A percentile compares a stretch with the other conserved stretches of the same genome.
Evolutionary conservation across 2,888 invertebrate species (phyloP).

Genomic region (Drosophila melanosoma): DNA sequence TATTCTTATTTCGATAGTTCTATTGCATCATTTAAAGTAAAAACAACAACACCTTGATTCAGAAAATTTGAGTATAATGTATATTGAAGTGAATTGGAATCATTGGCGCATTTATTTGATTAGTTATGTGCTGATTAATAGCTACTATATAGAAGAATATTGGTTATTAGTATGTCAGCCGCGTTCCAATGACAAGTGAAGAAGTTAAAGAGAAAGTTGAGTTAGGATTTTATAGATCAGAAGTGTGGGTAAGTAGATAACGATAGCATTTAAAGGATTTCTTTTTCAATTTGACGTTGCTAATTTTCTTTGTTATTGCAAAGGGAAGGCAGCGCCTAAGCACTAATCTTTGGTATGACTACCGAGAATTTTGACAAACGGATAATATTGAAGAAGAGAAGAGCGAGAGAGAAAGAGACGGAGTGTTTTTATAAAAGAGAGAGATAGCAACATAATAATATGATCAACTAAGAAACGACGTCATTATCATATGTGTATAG

Average conservation of each 20-base stretch:
- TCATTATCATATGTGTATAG: slow-evolving; percentile 55
- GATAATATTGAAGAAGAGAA: slow-evolving; percentile 61
- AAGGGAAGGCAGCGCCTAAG: slow-evolving; percentile 21
- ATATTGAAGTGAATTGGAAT: slow-evolving; percentile 61
- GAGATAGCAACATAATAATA: slow-evolving; percentile 74
- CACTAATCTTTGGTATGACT: slow-evolving; percentile 44
- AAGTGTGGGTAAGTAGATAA: slow-evolving; percentile 76
- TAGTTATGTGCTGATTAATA: slow-evolving; percentile 35
- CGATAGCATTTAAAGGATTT: slow-evolving; percentile 83
- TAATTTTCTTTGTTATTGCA: slow-evolving; percentile 21
- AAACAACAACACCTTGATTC: slow-evolving; percentile 38
- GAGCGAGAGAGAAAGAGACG: slow-evolving; percentile 43
- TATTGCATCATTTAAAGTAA: slow-evolving; percentile 50
- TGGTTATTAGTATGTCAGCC: slow-evolving; percentile 27
- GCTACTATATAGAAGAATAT: slow-evolving; percentile 30
- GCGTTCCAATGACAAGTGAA: slow-evolving; percentile 51
- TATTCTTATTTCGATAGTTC: slow-evolving; percentile 19
- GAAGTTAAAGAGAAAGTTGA: slow-evolving; percentile 59
- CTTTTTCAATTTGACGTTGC: slow-evolving; percentile 50
- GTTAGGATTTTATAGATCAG: slow-evolving; percentile 57
- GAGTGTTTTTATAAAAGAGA: slow-evolving; percentile 29
- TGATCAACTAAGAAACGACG: slow-evolving; percentile 78
- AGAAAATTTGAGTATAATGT: slow-evolving; percentile 30
- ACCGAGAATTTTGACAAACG: slow-evolving; percentile 49
- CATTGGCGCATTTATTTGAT: slow-evolving; percentile 47